Percentiles rank a stretch among this genome's conserved stretches.
phyloP scores from a whole-genome alignment of 2,113 vertebrate species.

The Hydrochoerus hydrochaeris region DNA sequence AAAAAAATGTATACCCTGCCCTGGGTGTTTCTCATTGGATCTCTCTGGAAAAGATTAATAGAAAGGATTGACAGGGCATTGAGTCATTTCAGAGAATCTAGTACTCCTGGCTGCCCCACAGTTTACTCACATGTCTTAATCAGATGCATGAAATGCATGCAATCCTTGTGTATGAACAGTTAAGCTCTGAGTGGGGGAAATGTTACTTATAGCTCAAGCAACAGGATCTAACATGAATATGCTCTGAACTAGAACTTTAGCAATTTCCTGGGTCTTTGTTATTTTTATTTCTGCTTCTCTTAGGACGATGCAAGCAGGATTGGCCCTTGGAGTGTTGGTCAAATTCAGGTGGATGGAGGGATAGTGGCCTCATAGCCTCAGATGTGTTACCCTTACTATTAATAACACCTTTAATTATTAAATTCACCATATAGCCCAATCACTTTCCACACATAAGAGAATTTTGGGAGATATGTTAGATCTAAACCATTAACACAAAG shows the following conservation, averaged over 20 bases:
- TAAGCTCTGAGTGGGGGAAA: background rate
- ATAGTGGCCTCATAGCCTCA: background rate
- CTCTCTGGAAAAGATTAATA: background rate
- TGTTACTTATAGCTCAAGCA: background rate
- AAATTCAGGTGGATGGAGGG: background rate
- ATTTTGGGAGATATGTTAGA: background rate
- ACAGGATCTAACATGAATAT: background rate
- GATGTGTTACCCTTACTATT: background rate
- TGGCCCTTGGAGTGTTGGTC: background rate
- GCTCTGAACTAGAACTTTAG: background rate
- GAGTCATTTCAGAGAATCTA: background rate
- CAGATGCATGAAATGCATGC: background rate
- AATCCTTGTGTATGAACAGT: background rate
- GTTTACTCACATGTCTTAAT: background rate
- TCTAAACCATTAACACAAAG: background rate
- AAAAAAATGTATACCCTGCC: background rate
- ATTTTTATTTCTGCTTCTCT: background rate
- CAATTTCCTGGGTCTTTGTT: background rate
- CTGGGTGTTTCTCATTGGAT: background rate
- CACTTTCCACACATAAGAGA: background rate
- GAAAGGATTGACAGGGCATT: background rate
- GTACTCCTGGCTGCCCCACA: background rate
- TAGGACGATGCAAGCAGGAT: background rate
- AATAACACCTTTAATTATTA: background rate
- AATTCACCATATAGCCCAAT: background rate